These are phyloP conservation scores for Bos indicus DNA, from an alignment of 2,113 vertebrate species.

Conservation along the genomic window DNA sequence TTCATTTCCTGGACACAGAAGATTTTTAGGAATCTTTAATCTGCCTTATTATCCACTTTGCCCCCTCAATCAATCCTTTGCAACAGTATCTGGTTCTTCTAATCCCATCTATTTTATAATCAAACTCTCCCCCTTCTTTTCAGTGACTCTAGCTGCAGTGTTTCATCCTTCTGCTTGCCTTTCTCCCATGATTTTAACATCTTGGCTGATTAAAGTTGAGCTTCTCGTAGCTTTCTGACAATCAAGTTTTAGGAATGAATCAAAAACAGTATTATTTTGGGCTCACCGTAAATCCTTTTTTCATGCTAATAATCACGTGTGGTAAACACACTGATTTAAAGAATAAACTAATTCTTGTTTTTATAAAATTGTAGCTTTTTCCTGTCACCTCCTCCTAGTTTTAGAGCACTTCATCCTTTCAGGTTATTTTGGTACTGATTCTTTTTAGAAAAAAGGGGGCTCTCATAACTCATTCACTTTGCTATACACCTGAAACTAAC, in stretches of 20 bases:
- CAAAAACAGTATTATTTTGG: not conserved
- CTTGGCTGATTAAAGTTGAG: not conserved
- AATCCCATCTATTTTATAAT: slow-evolving; percentile 34
- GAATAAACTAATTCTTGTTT: slow-evolving; percentile 22
- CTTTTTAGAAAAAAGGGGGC: not conserved
- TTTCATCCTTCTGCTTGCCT: not conserved
- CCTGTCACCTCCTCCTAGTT: not conserved
- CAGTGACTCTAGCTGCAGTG: not conserved
- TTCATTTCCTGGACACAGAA: slow-evolving; percentile 42
- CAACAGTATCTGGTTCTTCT: slow-evolving; percentile 27
- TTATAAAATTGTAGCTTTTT: not conserved
- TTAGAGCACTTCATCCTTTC: not conserved
- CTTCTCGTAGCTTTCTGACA: slow-evolving; percentile 30
- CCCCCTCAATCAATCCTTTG: not conserved
- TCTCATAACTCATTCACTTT: not conserved
- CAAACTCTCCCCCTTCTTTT: not conserved
- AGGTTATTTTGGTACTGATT: not conserved
- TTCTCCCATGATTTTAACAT: not conserved
- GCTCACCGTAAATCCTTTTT: not conserved
- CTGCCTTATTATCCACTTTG: slow-evolving; percentile 35
- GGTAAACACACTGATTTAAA: not conserved
- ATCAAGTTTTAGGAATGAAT: not conserved
- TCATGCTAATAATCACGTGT: not conserved
- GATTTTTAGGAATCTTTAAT: slow-evolving; percentile 33
- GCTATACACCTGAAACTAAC: not conserved